Evolutionary conservation across 1,140 invertebrate genomes (phyloP).

Genomic region (Drosophila insularis): DNA sequence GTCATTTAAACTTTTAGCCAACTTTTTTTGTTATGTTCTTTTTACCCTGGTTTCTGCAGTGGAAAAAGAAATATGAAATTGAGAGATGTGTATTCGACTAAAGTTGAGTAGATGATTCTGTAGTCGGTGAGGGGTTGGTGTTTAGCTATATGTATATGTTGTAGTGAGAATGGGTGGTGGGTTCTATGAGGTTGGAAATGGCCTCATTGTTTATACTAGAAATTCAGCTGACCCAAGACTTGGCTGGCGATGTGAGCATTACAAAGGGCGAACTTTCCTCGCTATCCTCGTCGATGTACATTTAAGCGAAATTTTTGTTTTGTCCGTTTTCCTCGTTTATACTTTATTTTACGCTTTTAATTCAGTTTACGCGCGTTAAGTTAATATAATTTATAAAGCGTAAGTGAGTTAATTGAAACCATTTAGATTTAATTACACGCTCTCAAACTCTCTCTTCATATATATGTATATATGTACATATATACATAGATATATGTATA

Average conservation of each 20-base stretch:
- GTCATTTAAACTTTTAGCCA: slow-evolving; percentile 79
- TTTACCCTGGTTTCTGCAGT: slow-evolving; percentile 26
- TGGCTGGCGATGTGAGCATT: slow-evolving; percentile 80
- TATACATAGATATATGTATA: not conserved
- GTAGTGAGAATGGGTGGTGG: slow-evolving; percentile 29
- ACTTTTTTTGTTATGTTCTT: slow-evolving; percentile 52
- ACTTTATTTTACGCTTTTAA: slow-evolving; percentile 67
- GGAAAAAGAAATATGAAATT: slow-evolving; percentile 75
- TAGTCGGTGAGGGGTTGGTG: not conserved
- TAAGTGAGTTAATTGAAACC: slow-evolving; percentile 76
- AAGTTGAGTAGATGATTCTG: not conserved
- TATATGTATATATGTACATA: not conserved
- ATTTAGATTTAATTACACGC: slow-evolving; percentile 78
- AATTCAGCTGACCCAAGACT: slow-evolving; percentile 73
- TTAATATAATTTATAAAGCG: slow-evolving; percentile 41
- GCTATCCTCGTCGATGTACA: slow-evolving; percentile 82
- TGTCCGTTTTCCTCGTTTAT: slow-evolving; percentile 38
- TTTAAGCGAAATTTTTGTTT: slow-evolving; percentile 76
- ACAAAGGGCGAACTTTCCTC: slow-evolving; percentile 82
- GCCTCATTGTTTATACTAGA: slow-evolving; percentile 61
- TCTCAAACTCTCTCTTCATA: not conserved
- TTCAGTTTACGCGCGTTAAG: slow-evolving; percentile 74
- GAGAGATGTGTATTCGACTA: slow-evolving; percentile 60
- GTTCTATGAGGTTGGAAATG: slow-evolving; percentile 22
- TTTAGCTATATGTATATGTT: not conserved